Evolutionary conservation across 2,113 vertebrate genomes (phyloP), one percentile per base, ranked within the genome.

Genomic region (Hyperoodon ampullatus): DNA sequence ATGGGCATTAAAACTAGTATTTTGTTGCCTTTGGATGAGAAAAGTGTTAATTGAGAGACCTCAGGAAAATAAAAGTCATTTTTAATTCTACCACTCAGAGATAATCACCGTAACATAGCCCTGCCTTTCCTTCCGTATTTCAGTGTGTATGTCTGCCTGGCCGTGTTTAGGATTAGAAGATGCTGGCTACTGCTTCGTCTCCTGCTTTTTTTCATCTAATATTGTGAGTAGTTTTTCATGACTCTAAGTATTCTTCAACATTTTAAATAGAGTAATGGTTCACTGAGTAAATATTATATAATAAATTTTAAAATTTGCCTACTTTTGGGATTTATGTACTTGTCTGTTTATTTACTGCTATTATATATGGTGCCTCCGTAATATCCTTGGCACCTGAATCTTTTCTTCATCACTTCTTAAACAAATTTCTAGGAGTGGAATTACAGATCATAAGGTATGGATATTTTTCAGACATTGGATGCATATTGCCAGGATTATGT

Each of bases 1-100:
- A 89, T 70, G 58, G 63, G 23, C 50, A 68, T 87, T 86, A 86
- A 82, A 93, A 89, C 87, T 96, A 84, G 44, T 44, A 89, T 65
- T 94, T 92, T 88, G 61, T 58, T 86, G 47, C 89, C 13, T 91
- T 88, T 21, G 15, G 58, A 68, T 42, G 23, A 61, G 19, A 84
- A 71, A 72, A 90, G 26, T 86, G 47, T 66, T 77, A 70, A 91
- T 8, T 39, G 18, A 83, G 85, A 78, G 68, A 58, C 28, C 61
- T 28, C n/a, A 78, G 47, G 66, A 86, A 90, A 81, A 75, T 39
- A 83, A 74, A 92, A 95, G 24, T 87, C n/a, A 55, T n/a, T 86
- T 94, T 72, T 68, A 55, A 53, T 93, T 30, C n/a, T n/a, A 35
- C 10, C 35, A n/a, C 26, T 94, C 47, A 72, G n/a, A 47, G 77